Percentiles rank a stretch among this genome's conserved stretches.
These are phyloP conservation scores for Brachionus rotundiformis DNA, from an alignment of 1,140 invertebrate species.

Conservation along the genomic window DNA sequence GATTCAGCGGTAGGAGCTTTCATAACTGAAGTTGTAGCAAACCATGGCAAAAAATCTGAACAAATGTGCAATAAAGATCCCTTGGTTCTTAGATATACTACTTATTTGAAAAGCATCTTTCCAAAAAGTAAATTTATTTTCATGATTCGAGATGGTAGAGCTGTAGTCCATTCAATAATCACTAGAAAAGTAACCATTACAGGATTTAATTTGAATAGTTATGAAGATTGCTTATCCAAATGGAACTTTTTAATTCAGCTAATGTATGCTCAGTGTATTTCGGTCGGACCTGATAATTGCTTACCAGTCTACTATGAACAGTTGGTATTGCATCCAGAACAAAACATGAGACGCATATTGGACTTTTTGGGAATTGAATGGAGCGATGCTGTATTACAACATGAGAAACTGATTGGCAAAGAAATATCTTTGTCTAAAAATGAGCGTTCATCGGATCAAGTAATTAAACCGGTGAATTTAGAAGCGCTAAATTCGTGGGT, in stretches of 20 bases:
- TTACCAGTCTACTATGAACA: slow-evolving; percentile 93
- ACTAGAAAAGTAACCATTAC: slow-evolving; percentile 95
- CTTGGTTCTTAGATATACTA: slow-evolving; percentile 89
- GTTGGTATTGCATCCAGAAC: slow-evolving; percentile 85
- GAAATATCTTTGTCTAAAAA: slow-evolving; percentile 83
- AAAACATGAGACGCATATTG: slow-evolving; percentile 85
- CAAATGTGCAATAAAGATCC: slow-evolving; percentile 97
- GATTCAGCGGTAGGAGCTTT: slow-evolving; percentile 93
- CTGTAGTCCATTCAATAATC: slow-evolving; percentile 95
- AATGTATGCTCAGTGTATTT: slow-evolving; percentile 88
- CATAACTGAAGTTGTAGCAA: slow-evolving; percentile 76
- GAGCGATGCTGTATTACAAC: slow-evolving; percentile 92
- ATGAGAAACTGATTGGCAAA: slow-evolving; percentile 94
- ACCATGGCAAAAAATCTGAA: slow-evolving; percentile 85
- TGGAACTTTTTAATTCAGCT: slow-evolving; percentile 92
- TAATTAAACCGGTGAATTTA: slow-evolving; percentile 94
- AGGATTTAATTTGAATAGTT: slow-evolving; percentile 89
- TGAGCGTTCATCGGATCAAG: slow-evolving; percentile 95
- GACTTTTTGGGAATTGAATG: slow-evolving; percentile 88
- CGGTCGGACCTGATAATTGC: slow-evolving; percentile 80
- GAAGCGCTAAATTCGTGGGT: slow-evolving; percentile 97
- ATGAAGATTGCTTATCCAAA: slow-evolving; percentile 86
- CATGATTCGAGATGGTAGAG: slow-evolving; percentile 94
- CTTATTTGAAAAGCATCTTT: slow-evolving; percentile 70
- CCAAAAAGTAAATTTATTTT: slow-evolving; percentile 88